Evolutionary conservation across 2,888 invertebrate species (phyloP).

Genomic region (Rapana venosa): DNA sequence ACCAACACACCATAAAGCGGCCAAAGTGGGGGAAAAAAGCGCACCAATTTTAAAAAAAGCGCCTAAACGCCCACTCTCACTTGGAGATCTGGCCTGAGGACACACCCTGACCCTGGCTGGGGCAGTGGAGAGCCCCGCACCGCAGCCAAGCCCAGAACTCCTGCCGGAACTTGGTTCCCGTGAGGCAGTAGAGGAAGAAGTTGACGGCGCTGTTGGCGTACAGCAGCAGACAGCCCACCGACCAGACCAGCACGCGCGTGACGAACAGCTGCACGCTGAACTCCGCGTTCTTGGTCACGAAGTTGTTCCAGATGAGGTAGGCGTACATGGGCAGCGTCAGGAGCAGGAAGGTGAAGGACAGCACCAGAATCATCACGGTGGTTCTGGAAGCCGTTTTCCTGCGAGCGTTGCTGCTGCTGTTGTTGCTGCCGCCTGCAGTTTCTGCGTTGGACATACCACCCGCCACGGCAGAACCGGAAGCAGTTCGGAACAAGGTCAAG

Average conservation of each 20-base stretch:
- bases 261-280: background rate
- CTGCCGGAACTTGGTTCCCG: background rate
- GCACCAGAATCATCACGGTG: background rate
- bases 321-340: constrained; percentile 21
- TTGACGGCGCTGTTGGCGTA: constrained; percentile 5
- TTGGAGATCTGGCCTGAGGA: too few species aligned
- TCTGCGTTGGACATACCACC: background rate
- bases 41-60: too few species aligned
- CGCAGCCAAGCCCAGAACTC: background rate
- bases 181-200: background rate
- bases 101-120: too few species aligned
- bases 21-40: too few species aligned
- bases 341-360: background rate
- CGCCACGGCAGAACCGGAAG: background rate
- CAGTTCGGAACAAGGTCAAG: background rate
- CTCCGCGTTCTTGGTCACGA: background rate
- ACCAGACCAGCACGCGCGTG: background rate
- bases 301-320: background rate
- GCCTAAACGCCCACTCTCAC: too few species aligned
- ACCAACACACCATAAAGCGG: too few species aligned
- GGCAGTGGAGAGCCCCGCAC: too few species aligned
- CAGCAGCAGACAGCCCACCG: background rate
- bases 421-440: background rate
- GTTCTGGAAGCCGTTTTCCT: background rate
- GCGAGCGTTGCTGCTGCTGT: background rate